A percentile compares a stretch with the other conserved stretches of the same genome.
These are phyloP conservation scores for Tubulanus polymorphus DNA, from an alignment of 2,888 invertebrate genomes.

Conservation along the genomic window DNA sequence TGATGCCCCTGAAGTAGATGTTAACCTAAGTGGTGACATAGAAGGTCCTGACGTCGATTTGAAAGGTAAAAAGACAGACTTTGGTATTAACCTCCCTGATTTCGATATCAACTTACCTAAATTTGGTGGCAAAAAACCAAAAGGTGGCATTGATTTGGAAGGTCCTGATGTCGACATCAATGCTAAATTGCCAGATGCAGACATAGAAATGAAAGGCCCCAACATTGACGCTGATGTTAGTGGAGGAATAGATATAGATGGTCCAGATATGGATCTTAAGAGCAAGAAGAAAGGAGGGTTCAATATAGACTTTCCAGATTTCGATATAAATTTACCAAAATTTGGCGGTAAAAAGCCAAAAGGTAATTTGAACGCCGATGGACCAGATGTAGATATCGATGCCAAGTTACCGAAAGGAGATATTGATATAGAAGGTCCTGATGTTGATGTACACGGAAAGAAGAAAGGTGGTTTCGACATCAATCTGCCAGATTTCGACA, in stretches of 20 bases:
- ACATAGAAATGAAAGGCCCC: not conserved
- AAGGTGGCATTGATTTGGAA: not conserved
- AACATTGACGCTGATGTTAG: not conserved
- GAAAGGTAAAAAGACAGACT: not conserved
- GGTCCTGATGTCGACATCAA: conserved; percentile 6
- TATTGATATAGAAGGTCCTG: not conserved
- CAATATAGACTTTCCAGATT: not conserved
- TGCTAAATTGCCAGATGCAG: not conserved
- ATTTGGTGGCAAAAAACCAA: not conserved
- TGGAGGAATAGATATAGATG: not conserved
- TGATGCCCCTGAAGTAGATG: not conserved
- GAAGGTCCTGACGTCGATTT: too few relatives aligned
- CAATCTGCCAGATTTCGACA: conserved; percentile 5
- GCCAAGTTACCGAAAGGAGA: not conserved
- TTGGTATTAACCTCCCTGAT: not conserved
- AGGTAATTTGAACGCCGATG: not conserved
- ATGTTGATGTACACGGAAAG: conserved; percentile 6
- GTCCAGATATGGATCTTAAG: not conserved
- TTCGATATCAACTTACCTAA: not conserved
- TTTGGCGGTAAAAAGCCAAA: conserved; percentile 5
- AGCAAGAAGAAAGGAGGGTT: not conserved
- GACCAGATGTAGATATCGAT: conserved; percentile 1
- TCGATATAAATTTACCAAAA: not conserved
- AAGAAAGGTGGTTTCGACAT: not conserved
- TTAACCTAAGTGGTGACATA: too few relatives aligned